Evolutionary conservation across 2,888 invertebrate species (phyloP).

Genomic region (Hirtodrosophila confusa): DNA sequence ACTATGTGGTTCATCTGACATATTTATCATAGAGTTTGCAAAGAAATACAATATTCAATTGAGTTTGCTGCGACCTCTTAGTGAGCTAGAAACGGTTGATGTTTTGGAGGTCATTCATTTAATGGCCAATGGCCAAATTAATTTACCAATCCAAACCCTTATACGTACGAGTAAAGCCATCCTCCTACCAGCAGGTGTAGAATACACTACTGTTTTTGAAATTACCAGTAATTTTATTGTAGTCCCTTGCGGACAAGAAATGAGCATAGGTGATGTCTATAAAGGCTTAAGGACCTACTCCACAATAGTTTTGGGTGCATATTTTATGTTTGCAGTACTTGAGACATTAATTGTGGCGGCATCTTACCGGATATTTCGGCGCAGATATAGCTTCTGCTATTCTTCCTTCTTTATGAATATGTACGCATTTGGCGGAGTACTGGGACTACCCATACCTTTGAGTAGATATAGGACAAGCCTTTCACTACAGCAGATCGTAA

Average conservation of each 20-base stretch:
- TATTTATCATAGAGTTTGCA: slow-evolving; percentile 15
- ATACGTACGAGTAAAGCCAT: background rate
- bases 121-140: background rate
- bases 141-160: slow-evolving; percentile 16
- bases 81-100: background rate
- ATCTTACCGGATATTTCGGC: background rate
- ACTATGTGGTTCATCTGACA: background rate
- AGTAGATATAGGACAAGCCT: slow-evolving; percentile 5
- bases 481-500: slow-evolving; percentile 35
- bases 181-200: background rate
- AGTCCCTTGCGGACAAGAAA: slow-evolving; percentile 37
- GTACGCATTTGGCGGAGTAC: slow-evolving; percentile 17
- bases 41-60: slow-evolving; percentile 11
- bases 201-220: background rate
- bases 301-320: slow-evolving; percentile 17
- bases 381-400: slow-evolving; percentile 7
- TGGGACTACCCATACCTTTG: slow-evolving; percentile 30
- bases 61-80: background rate
- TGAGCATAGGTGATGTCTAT: slow-evolving; percentile 22
- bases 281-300: background rate
- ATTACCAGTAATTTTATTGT: slow-evolving; percentile 10
- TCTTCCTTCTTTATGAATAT: slow-evolving; percentile 26
- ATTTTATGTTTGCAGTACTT: slow-evolving; percentile 22
- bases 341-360: slow-evolving; percentile 22
- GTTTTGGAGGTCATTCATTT: background rate